phyloP scores from a whole-genome alignment of 2,797 vertebrate species.

The Malurus leucopterus region DNA sequence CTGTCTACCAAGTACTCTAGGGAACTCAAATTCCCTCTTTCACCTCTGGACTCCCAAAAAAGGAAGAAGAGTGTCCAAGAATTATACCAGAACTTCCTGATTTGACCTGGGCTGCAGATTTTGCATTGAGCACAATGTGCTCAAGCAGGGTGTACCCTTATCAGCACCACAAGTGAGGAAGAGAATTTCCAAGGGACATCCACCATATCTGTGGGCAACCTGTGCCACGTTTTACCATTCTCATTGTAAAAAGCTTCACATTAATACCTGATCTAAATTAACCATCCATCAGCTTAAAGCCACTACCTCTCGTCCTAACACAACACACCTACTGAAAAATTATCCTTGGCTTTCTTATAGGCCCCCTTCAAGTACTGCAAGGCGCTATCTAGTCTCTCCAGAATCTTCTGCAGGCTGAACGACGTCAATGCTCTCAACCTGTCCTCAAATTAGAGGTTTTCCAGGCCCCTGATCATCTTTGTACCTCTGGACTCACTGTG shows the following conservation, averaged over 20 bases:
- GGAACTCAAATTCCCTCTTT: neutral
- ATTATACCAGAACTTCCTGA: neutral
- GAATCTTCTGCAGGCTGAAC: neutral
- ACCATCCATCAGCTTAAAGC: neutral
- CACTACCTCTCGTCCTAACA: neutral
- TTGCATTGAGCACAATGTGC: neutral
- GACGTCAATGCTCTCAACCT: neutral
- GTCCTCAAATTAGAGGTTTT: neutral
- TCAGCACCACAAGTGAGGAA: neutral
- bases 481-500: neutral
- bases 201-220: neutral
- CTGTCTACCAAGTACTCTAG: neutral
- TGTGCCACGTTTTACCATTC: neutral
- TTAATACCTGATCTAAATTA: neutral
- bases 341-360: neutral
- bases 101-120: neutral
- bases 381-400: neutral
- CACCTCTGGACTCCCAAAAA: neutral
- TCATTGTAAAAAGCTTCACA: neutral
- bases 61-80: neutral
- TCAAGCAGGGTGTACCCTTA: neutral
- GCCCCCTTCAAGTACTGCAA: neutral
- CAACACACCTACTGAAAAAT: neutral
- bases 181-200: neutral
- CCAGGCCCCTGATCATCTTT: neutral